Conservation (phyloP, 2,888 invertebrate genomes). For the Yponomeuta malinellus region DNA sequence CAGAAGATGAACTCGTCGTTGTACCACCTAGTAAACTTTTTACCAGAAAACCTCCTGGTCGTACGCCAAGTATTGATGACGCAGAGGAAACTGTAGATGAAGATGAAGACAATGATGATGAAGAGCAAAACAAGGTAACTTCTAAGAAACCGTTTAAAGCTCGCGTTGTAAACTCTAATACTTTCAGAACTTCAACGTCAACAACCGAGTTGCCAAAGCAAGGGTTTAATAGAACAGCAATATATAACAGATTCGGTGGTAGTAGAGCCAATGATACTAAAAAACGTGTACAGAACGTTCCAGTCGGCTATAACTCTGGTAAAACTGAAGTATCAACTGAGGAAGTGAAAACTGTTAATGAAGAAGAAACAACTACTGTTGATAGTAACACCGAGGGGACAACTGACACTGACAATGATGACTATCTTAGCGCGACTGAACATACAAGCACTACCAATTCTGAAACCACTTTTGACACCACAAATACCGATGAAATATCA, state of each 20-base stretch:
- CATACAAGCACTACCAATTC: conserved; percentile 31
- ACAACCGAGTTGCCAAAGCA: conserved; percentile 58
- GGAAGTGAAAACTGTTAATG: conserved; percentile 20
- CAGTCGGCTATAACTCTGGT: conserved; percentile 47
- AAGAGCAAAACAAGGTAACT: conserved; percentile 33
- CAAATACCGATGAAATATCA: conserved; percentile 42
- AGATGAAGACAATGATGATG: conserved; percentile 29
- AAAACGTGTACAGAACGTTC: conserved; percentile 63
- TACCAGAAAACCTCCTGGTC: conserved; percentile 46
- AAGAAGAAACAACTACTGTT: conserved; percentile 23
- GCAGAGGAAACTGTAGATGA: conserved; percentile 20
- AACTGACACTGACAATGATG: conserved; percentile 42
- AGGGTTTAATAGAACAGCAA: conserved; percentile 45
- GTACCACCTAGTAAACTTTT: conserved; percentile 63
- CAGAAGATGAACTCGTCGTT: conserved; percentile 56
- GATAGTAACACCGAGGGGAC: conserved; percentile 22
- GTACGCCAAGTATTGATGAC: conserved; percentile 25
- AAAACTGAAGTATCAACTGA: conserved; percentile 26
- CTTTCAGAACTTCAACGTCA: conserved; percentile 59
- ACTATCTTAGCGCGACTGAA: conserved; percentile 55
- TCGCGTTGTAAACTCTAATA: conserved; percentile 55
- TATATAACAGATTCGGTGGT: conserved; percentile 45
- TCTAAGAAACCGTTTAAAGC: conserved; percentile 57
- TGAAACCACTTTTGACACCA: conserved; percentile 37
- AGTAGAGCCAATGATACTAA: conserved; percentile 47